Evolutionary conservation across 1,140 invertebrate genomes (phyloP).

Genomic region (Drosophila tani): DNA sequence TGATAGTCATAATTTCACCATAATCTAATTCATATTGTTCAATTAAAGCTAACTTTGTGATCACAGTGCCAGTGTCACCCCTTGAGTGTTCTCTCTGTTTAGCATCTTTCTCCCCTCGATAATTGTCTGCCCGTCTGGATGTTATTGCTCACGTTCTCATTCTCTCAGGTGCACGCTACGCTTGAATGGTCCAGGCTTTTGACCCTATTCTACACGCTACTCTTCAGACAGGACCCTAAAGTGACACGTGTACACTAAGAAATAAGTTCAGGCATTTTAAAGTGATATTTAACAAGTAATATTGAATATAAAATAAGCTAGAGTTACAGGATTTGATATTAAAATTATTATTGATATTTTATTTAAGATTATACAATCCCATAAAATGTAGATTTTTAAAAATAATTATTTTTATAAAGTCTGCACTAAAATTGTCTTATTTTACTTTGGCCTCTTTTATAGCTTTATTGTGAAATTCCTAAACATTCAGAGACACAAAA

Average conservation of each 20-base stretch:
- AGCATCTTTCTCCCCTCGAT: slow-evolving; percentile 19
- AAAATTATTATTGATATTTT: background rate
- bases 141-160: slow-evolving; percentile 63
- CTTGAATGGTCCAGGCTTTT: slow-evolving; percentile 20
- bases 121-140: slow-evolving; percentile 62
- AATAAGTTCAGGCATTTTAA: background rate
- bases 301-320: background rate
- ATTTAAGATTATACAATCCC: background rate
- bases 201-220: slow-evolving; percentile 17
- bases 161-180: slow-evolving; percentile 54
- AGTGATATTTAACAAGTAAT: background rate
- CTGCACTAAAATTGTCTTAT: background rate
- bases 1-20: background rate
- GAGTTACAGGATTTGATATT: background rate
- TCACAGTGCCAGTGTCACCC: slow-evolving; percentile 42
- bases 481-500: background rate
- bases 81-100: slow-evolving; percentile 22
- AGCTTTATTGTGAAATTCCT: background rate
- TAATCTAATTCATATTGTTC: background rate
- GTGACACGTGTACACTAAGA: background rate
- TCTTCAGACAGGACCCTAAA: background rate
- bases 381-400: no score
- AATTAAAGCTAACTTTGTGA: background rate
- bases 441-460: background rate
- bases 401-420: background rate